These are phyloP conservation scores for Oreotrochilus melanogaster DNA, from an alignment of 2,113 vertebrate genomes.

Conservation along the genomic window DNA sequence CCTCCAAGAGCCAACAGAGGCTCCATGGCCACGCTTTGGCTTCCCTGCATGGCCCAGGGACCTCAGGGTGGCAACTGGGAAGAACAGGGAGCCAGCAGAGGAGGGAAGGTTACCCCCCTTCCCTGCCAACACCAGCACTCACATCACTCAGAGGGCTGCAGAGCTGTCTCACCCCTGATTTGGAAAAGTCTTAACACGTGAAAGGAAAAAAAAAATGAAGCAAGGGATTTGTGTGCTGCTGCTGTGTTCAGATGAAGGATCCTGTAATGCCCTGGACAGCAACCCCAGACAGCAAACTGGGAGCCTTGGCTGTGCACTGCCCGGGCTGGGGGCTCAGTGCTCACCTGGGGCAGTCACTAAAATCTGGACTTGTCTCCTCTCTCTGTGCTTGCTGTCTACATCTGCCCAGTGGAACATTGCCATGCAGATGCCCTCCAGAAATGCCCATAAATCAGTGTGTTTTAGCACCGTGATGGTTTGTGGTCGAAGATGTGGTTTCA, in stretches of 20 bases:
- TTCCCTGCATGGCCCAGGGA: not conserved
- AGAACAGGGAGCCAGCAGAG: not conserved
- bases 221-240: not conserved
- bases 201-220: not conserved
- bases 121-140: not conserved
- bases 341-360: not conserved
- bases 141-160: not conserved
- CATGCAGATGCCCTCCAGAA: not conserved
- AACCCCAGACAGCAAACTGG: not conserved
- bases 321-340: not conserved
- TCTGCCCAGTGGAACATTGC: not conserved
- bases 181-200: not conserved
- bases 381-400: not conserved
- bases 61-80: not conserved
- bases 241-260: not conserved
- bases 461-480: not conserved
- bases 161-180: not conserved
- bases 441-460: not conserved
- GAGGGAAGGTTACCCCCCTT: not conserved
- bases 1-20: not conserved
- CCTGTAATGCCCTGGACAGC: not conserved
- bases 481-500: not conserved
- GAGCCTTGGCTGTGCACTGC: not conserved
- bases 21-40: fast-evolving
- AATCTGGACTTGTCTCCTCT: not conserved